Percentiles rank a stretch among this genome's conserved stretches.
Evolutionary conservation across 2,888 invertebrate genomes (phyloP).

Genomic region (Eulithis testata): DNA sequence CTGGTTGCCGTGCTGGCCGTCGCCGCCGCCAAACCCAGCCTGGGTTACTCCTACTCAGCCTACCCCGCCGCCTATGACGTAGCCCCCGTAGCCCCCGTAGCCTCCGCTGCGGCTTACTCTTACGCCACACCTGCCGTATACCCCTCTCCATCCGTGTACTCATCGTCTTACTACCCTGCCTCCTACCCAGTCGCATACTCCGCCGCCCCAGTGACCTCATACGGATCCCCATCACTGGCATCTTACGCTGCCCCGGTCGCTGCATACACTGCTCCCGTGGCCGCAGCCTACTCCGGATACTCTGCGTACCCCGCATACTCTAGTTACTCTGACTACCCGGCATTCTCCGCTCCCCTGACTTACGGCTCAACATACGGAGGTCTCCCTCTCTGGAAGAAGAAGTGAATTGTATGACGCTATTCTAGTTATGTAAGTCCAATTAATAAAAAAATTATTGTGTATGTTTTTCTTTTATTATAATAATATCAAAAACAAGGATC

Average conservation of each 20-base stretch:
- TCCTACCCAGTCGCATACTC: conserved; percentile 17
- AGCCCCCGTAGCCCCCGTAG: conserved; percentile 28
- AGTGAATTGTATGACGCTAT: conserved; percentile 28
- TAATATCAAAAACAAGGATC: too few relatives aligned
- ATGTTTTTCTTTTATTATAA: not conserved
- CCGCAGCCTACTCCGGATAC: conserved; percentile 30
- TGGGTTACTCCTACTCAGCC: conserved; percentile 24
- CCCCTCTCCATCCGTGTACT: conserved; percentile 20
- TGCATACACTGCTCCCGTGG: conserved; percentile 5
- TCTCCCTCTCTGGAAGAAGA: conserved; percentile 34
- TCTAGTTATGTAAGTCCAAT: not conserved
- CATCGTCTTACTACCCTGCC: conserved; percentile 18
- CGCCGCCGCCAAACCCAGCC: conserved; percentile 40
- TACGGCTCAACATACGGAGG: conserved; percentile 25
- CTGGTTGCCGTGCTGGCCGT: conserved; percentile 42
- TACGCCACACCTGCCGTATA: conserved; percentile 25
- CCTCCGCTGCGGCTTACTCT: conserved; percentile 25
- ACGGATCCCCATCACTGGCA: conserved; percentile 25
- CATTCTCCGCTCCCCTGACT: conserved; percentile 15
- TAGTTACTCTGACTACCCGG: conserved; percentile 30
- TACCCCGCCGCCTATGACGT: conserved; percentile 32
- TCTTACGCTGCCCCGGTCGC: conserved; percentile 36
- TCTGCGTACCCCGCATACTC: conserved; percentile 31
- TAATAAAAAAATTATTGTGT: not conserved
- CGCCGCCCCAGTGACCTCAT: conserved; percentile 35